phyloP scores from a whole-genome alignment of 1,140 invertebrate species.

The Patella vulgata region DNA sequence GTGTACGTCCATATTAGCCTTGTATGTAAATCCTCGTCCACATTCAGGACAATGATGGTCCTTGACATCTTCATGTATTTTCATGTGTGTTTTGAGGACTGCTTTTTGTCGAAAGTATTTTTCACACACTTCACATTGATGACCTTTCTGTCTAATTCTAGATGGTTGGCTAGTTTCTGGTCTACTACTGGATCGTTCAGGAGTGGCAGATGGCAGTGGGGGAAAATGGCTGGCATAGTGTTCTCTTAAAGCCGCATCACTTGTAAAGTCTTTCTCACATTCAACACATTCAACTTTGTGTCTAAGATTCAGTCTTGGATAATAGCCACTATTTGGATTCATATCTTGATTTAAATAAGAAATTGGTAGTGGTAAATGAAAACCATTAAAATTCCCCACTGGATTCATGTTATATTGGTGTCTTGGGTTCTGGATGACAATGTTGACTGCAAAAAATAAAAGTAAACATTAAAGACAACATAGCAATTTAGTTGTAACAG shows the following conservation, averaged over 20 bases:
- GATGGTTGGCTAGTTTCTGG: neutral
- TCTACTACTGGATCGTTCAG: neutral
- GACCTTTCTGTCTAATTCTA: slow-evolving; percentile 86
- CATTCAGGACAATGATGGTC: slow-evolving; percentile 67
- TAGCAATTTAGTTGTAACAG: no score
- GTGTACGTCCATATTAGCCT: slow-evolving; percentile 83
- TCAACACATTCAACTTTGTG: no score
- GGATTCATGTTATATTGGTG: no score
- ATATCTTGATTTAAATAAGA: no score
- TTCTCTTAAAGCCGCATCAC: neutral
- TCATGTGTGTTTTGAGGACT: slow-evolving; percentile 25
- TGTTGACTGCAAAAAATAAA: no score
- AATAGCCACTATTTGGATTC: no score
- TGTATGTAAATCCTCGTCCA: neutral
- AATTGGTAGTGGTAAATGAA: no score
- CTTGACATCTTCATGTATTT: slow-evolving; percentile 3
- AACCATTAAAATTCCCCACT: no score
- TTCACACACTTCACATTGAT: slow-evolving; percentile 86
- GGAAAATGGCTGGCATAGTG: neutral
- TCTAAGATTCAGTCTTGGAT: no score
- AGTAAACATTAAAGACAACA: no score
- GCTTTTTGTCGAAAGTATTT: slow-evolving; percentile 72
- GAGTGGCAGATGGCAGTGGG: neutral
- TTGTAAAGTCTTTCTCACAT: no score
- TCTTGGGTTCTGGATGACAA: no score